phyloP scores from a whole-genome alignment of 2,888 invertebrate species.

The Eupsilia transversa region DNA sequence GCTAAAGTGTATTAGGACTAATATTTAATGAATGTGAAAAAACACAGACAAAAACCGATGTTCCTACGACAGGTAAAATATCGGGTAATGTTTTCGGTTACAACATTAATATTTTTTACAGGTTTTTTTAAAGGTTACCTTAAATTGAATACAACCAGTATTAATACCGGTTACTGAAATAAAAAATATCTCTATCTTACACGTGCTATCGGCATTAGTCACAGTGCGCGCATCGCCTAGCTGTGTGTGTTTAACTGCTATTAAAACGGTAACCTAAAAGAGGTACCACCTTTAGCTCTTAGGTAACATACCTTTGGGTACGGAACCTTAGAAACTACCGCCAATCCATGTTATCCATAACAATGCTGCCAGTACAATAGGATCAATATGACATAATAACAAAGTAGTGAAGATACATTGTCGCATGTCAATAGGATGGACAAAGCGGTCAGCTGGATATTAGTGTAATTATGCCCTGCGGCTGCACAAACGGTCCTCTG shows the following conservation, averaged over 20 bases:
- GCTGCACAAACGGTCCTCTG: conserved; percentile 52
- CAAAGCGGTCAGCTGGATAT: conserved; percentile 52
- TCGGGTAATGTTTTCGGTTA: no score
- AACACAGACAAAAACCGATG: not conserved
- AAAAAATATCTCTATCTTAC: no score
- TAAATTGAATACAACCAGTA: no score
- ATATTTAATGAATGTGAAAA: not conserved
- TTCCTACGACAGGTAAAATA: not conserved
- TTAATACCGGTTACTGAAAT: no score
- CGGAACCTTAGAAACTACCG: not conserved
- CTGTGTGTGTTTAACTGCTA: no score
- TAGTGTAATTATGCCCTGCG: conserved; percentile 68
- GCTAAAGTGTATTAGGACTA: conserved; percentile 15
- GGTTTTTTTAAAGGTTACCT: no score
- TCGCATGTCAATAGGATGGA: conserved; percentile 23
- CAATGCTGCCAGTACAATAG: not conserved
- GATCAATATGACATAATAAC: not conserved
- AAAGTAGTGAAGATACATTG: not conserved
- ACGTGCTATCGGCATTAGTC: no score
- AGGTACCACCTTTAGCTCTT: no score
- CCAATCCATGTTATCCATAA: not conserved
- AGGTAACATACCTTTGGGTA: not conserved
- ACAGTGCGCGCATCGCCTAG: no score
- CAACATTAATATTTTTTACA: no score
- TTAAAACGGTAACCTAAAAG: no score